phyloP scores from a whole-genome alignment of 30 jellyfish, hydroid and myxozoan species.

The Mastigias papua region DNA sequence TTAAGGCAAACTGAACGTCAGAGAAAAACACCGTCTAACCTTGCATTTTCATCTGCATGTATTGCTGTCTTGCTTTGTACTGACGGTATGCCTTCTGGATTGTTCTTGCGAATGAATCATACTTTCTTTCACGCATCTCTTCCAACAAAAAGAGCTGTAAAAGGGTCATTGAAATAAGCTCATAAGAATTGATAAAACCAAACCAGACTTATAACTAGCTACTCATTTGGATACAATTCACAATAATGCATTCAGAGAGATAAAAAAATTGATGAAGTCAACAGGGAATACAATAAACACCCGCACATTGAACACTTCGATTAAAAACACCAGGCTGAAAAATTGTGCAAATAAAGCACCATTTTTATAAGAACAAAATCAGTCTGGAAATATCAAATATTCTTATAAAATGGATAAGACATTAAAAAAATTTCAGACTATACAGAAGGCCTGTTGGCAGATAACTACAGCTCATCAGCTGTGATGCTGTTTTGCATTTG shows the following conservation, averaged over 20 bases:
- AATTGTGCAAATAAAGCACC: neutral
- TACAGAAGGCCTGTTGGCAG: neutral
- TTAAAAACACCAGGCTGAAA: neutral
- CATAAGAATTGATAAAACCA: too few relatives aligned
- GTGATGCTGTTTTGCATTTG: too few relatives aligned
- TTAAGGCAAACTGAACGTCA: neutral
- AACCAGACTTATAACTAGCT: too few relatives aligned
- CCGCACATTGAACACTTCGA: neutral
- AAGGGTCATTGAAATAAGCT: neutral
- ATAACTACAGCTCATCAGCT: neutral
- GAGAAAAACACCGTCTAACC: slow-evolving; percentile 46
- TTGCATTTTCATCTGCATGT: slow-evolving; percentile 83
- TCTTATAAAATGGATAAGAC: neutral
- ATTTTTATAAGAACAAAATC: neutral
- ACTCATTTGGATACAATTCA: too few relatives aligned
- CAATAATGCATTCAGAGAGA: too few relatives aligned
- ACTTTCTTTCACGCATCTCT: slow-evolving; percentile 97
- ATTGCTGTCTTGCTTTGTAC: slow-evolving; percentile 88
- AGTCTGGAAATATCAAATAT: neutral
- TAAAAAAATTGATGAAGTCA: too few relatives aligned
- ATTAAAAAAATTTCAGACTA: neutral
- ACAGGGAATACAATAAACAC: too few relatives aligned
- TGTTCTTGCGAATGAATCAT: slow-evolving; percentile 92
- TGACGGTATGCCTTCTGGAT: slow-evolving; percentile 92
- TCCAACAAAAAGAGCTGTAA: slow-evolving; percentile 90